A percentile compares a stretch with the other conserved stretches of the same genome.
phyloP scores from a whole-genome alignment of 2,113 vertebrate genomes.

The Mustela nigripes region DNA sequence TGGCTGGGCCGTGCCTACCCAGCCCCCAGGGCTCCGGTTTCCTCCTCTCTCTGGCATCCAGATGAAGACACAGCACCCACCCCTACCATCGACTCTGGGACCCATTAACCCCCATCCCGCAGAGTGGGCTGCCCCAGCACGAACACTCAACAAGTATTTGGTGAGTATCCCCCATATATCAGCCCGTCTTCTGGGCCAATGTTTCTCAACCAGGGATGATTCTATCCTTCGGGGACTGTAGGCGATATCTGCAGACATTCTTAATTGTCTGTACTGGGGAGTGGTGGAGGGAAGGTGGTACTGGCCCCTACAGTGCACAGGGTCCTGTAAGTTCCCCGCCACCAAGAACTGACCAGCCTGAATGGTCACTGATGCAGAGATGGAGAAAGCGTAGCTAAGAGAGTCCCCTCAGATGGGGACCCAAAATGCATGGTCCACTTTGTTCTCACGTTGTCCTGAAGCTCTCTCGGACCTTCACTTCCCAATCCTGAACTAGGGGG shows the following conservation, averaged over 20 bases:
- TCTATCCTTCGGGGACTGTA: background rate
- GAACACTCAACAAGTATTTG: background rate
- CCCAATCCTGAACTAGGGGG: too few species aligned
- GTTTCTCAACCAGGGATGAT: background rate
- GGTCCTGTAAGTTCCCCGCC: background rate
- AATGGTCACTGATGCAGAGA: background rate
- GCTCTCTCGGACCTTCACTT: background rate
- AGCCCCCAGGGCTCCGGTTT: background rate
- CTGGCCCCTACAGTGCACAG: background rate
- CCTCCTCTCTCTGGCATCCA: background rate
- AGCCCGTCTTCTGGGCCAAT: background rate
- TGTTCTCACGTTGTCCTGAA: background rate
- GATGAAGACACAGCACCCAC: background rate
- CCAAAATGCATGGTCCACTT: background rate
- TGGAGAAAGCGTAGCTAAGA: background rate
- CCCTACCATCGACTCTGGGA: background rate
- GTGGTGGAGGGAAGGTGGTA: background rate
- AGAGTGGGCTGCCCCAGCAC: background rate
- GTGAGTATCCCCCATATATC: background rate
- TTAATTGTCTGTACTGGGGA: background rate
- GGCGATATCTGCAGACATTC: background rate
- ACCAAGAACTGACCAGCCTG: background rate
- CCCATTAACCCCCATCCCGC: background rate
- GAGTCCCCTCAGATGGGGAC: background rate
- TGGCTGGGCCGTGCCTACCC: rapidly evolving